Conservation (phyloP, 1,140 invertebrate species). For the Octopus sinensis region DNA sequence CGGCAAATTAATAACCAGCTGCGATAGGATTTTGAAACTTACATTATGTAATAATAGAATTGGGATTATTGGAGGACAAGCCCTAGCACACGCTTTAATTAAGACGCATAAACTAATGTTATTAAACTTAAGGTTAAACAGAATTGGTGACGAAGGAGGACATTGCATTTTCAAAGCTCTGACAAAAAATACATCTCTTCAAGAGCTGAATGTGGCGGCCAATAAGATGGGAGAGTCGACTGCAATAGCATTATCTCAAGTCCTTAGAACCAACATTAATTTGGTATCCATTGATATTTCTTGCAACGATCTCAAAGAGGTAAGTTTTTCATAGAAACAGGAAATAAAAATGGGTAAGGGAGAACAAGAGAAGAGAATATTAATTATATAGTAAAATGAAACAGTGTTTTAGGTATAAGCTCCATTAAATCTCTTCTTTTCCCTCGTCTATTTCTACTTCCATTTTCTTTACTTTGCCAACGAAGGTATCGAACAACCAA, state of each 20-base stretch:
- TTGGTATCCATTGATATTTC: conserved; percentile 51
- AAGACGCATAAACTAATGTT: conserved; percentile 51
- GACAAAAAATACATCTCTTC: conserved; percentile 50
- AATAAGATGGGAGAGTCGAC: conserved; percentile 56
- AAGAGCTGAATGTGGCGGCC: conserved; percentile 51
- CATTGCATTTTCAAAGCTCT: conserved; percentile 52
- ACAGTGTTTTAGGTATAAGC: background rate
- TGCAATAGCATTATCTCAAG: conserved; percentile 52
- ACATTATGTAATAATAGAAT: conserved; percentile 56
- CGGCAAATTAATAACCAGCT: conserved; percentile 57
- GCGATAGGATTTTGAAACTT: conserved; percentile 49
- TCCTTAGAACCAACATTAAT: conserved; percentile 49
- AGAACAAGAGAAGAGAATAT: background rate
- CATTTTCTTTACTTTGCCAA: background rate
- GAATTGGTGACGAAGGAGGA: conserved; percentile 57
- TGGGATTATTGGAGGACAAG: conserved; percentile 50
- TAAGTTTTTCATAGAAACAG: conserved; percentile 33
- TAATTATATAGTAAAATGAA: background rate
- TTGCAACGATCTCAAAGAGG: conserved; percentile 54
- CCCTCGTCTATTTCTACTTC: background rate
- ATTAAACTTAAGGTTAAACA: conserved; percentile 51
- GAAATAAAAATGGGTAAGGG: background rate
- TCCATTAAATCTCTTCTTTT: background rate
- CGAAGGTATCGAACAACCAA: background rate
- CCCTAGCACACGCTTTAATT: conserved; percentile 55